Percentiles rank a stretch among this genome's conserved stretches.
Evolutionary conservation across 2,797 vertebrate species (phyloP).

Genomic region (Gymnoscopelus braueri): DNA sequence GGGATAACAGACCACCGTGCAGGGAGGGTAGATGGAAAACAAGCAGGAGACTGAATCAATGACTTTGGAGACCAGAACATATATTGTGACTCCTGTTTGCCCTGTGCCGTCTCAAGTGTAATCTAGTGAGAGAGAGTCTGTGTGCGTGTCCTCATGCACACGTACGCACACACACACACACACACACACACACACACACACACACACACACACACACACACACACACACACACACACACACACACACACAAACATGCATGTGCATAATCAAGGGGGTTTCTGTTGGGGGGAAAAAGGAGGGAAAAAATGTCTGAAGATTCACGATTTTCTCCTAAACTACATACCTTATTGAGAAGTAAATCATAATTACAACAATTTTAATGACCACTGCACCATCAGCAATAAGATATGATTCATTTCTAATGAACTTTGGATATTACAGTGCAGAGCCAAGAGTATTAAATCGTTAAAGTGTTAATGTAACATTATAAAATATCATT

Average conservation of each 20-base stretch:
- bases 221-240: too few species aligned
- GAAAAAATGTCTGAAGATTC: conserved; percentile 50
- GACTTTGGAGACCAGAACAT: conserved; percentile 39
- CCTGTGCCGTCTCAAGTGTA: conserved; percentile 20
- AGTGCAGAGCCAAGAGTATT: conserved; percentile 72
- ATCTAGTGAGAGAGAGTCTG: conserved; percentile 27
- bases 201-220: too few species aligned
- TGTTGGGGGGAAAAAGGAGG: too few species aligned
- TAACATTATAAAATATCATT: conserved; percentile 80
- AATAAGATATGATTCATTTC: conserved; percentile 77
- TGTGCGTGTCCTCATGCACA: not conserved
- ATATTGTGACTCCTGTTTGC: conserved; percentile 36
- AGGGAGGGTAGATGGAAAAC: conserved; percentile 27
- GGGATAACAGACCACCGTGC: not conserved
- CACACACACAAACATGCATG: too few species aligned
- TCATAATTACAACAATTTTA: conserved; percentile 73
- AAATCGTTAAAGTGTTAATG: conserved; percentile 79
- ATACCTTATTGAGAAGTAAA: conserved; percentile 62
- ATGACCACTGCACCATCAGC: conserved; percentile 68
- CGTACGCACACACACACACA: too few species aligned
- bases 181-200: too few species aligned
- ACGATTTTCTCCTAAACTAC: conserved; percentile 30
- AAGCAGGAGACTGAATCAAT: conserved; percentile 36
- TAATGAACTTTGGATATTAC: conserved; percentile 79
- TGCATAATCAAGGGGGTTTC: too few species aligned